Evolutionary conservation across 1,140 invertebrate genomes (phyloP).

Genomic region (Rhagoletis pomonella): DNA sequence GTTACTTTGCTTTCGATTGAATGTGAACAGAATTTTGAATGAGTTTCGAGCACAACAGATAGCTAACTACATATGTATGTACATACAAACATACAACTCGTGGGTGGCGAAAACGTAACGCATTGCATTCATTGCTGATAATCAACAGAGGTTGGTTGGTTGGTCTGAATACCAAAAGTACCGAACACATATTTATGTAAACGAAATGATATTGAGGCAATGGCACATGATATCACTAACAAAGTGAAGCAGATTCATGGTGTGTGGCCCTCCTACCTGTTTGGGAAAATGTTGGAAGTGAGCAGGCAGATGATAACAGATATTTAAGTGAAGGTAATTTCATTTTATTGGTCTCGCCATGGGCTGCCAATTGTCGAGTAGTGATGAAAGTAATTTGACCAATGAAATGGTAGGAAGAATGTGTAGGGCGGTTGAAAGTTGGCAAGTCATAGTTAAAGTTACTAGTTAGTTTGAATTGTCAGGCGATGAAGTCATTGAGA

Average conservation of each 20-base stretch:
- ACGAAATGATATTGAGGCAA: neutral
- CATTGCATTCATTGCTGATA: neutral
- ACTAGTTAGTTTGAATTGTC: neutral
- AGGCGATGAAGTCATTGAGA: neutral
- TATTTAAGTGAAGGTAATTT: conserved; percentile 28
- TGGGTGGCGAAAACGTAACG: neutral
- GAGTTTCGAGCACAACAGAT: neutral
- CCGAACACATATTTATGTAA: neutral
- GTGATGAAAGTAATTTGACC: neutral
- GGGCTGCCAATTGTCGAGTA: neutral
- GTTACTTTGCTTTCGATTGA: conserved; percentile 3
- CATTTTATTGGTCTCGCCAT: neutral
- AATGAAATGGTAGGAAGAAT: neutral
- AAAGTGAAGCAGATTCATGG: neutral
- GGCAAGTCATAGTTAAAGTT: conserved; percentile 7
- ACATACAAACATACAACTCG: neutral
- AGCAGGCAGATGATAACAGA: neutral
- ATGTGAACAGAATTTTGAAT: neutral
- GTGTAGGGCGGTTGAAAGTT: neutral
- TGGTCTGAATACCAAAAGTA: neutral
- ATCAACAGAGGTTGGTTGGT: neutral
- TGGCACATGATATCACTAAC: conserved; percentile 12
- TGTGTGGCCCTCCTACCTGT: neutral
- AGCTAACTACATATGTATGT: neutral
- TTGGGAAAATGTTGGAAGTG: neutral